Conservation (phyloP, 2,888 invertebrate species). For the Merodon equestris region DNA sequence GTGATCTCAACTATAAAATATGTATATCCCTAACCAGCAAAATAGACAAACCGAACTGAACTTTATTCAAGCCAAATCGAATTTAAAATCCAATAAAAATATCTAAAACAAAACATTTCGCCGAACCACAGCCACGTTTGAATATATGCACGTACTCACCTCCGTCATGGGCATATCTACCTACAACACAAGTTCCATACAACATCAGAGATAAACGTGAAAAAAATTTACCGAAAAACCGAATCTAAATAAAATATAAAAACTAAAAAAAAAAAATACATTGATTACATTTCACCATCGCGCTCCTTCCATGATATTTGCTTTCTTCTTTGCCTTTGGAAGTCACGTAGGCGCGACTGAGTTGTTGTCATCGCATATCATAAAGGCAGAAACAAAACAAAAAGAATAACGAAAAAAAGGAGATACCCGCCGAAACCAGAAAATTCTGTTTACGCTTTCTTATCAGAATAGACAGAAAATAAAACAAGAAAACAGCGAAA, state of each 20-base stretch:
- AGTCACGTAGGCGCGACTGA: constrained; percentile 56
- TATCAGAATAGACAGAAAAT: constrained; percentile 18
- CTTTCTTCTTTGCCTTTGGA: constrained; percentile 22
- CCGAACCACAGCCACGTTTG: too few species aligned
- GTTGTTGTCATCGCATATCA: constrained; percentile 39
- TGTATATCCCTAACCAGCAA: too few species aligned
- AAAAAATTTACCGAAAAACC: background rate
- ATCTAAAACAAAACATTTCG: too few species aligned
- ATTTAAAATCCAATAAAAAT: too few species aligned
- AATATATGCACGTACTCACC: too few species aligned
- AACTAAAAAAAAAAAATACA: background rate
- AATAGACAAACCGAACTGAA: too few species aligned
- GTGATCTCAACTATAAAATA: too few species aligned
- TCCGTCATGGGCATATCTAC: too few species aligned
- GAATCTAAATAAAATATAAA: constrained; percentile 1
- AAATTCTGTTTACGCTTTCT: constrained; percentile 28
- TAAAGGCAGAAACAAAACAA: constrained; percentile 27
- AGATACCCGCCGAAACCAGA: constrained; percentile 14
- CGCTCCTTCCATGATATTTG: background rate
- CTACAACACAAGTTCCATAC: too few species aligned
- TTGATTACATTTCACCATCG: too few species aligned
- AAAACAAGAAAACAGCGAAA: constrained; percentile 2
- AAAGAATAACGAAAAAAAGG: constrained; percentile 22
- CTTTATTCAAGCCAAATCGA: too few species aligned
- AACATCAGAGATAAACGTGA: background rate